Base-by-base conservation (phyloP, 2,888 invertebrate species). In the Maniola hyperantus region DNA sequence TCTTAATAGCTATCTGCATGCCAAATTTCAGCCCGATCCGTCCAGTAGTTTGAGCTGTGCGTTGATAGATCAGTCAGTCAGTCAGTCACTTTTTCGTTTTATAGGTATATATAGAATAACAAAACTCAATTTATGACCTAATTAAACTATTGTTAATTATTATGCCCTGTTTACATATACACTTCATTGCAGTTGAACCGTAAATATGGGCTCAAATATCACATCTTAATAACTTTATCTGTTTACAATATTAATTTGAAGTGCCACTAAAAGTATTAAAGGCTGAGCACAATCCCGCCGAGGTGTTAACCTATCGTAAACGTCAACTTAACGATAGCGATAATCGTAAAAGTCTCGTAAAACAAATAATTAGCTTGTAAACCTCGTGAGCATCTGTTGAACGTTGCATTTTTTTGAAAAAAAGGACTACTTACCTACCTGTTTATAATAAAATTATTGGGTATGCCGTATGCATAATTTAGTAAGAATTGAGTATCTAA, bases 261-360 rank as follows among this genome's bases (percentile, higher is more conserved):
- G 81, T 78, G 82, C 80, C 78, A 83, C 75, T 84, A 82, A 84
- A 80, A 65, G 61, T 60, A 51, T 48, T 58, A 61, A 67, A 68
- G 66, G 65, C 74, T 69, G 70, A 39, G 67, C 79, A 86, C 87
- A 89, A 89, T 88, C 88, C 83, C 82, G 81, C 72, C 72, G 82
- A 84, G 85, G 88, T 88, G 90, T 84, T 82, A 87, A 85, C 79
- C 79, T 88, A 85, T 89, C 91, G 90, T 92, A 87, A 91, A 90
- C 76, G 89, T 90, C 90, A 86, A 85, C 79, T 84, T 87, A 85
- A 90, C 86, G 87, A 88, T 83, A 80, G 83, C 82, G 82, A 83
- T 85, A 79, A 83, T 91, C 89, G 87, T 88, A 88, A 91, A 90
- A 82, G 79, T 83, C 84, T 86, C 89, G 88, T 91, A 87, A 91